Base-by-base conservation (phyloP, 2,113 vertebrate genomes). In the Carassius gibelio region DNA sequence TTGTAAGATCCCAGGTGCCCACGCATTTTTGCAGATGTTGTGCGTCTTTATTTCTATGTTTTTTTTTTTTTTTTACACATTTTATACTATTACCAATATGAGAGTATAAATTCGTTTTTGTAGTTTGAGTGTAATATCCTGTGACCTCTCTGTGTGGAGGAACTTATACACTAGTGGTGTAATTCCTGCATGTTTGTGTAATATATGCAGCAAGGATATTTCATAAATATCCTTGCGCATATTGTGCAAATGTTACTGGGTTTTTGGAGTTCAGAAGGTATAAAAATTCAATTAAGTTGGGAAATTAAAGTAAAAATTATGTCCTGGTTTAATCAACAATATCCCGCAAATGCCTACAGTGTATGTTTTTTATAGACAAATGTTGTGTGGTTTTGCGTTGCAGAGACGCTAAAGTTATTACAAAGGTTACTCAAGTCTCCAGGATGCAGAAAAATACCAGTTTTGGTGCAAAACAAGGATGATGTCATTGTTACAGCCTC, bases 401-500 rank as follows among this genome's bases (percentile, higher is more conserved):
- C 93, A 99, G 97, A 99, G 93, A 98, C 97, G 3, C 90, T 98
- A 88, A 98, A 97, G 92, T 93, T 98, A 85, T 89, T 99, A 82
- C 97, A 99, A 93, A 94, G 97, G 93, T 93, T 98, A 90, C 94
- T 98, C 85, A 98, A 99, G 94, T 98, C 97, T 0, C 97, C 97
- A 5, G 97, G 97, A 90, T 99, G 97, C 94, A 95, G 97, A 89
- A 99, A 99, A 92, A 99, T 99, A 90, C 97, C 97, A 0, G 97
- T 99, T 75, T 91, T 99, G 92, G 97, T 99, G 76, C 97, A 99
- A 93, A 98, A 96, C 94, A 97, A 96, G 91, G 97, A 99, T 26
- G 97, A 99, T 75, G 97, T 98, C 90, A 97, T 99, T 57, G 96
- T 99, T 77, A 98, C 97, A 0, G 97, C 97, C 83, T 97, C 97